Conservation (phyloP, 2,113 vertebrate genomes). For the Plestiodon gilberti region DNA sequence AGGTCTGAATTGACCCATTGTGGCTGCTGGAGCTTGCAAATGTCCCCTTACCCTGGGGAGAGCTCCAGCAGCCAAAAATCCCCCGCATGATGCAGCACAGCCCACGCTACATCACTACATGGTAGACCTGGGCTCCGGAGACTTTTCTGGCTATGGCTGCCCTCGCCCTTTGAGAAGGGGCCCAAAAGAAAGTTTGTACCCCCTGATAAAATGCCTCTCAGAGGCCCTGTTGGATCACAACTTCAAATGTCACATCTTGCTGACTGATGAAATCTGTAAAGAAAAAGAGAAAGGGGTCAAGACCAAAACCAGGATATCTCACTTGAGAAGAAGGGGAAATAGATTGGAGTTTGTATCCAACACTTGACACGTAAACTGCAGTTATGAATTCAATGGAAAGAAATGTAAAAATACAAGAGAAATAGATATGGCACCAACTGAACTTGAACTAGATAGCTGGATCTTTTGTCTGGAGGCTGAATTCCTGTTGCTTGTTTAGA, state of each 20-base stretch:
- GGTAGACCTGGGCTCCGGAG: too few species aligned
- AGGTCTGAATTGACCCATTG: too few species aligned
- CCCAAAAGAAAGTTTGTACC: too few species aligned
- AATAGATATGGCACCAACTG: not conserved
- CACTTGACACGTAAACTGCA: not conserved
- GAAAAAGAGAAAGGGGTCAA: not conserved
- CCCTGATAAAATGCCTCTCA: too few species aligned
- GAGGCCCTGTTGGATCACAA: too few species aligned
- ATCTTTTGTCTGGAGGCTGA: not conserved
- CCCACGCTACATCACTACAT: too few species aligned
- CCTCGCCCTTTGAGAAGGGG: too few species aligned
- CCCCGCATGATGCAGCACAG: too few species aligned
- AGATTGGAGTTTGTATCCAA: not conserved
- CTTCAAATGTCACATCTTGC: not conserved
- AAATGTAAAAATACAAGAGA: not conserved
- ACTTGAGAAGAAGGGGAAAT: not conserved
- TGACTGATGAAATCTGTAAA: not conserved
- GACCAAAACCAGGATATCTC: not conserved
- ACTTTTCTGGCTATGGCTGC: too few species aligned
- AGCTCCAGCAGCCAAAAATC: too few species aligned
- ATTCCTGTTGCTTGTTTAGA: conserved; percentile 2
- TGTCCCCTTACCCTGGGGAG: too few species aligned
- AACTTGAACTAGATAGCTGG: not conserved
- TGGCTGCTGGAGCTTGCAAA: too few species aligned
- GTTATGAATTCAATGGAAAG: not conserved